Evolutionary conservation across 2,797 vertebrate genomes (phyloP).

Genomic region (Jordanella pulchra): DNA sequence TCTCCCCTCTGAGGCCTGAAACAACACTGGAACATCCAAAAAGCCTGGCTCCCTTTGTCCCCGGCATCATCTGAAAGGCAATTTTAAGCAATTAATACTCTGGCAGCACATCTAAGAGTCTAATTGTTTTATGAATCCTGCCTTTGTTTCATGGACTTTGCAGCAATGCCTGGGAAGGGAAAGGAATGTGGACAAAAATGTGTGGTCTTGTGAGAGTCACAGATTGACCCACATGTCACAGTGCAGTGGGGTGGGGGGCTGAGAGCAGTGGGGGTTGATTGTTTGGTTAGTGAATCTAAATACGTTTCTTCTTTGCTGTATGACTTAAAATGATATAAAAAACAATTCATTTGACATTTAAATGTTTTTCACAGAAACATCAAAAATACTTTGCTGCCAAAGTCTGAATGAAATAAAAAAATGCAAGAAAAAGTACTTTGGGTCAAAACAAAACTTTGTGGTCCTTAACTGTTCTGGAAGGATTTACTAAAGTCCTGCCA

Average conservation of each 20-base stretch:
- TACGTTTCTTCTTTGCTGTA: background rate
- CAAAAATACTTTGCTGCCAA: background rate
- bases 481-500: background rate
- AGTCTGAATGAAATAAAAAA: background rate
- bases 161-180: constrained; percentile 32
- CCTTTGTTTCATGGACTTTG: constrained; percentile 53
- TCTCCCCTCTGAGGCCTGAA: constrained; percentile 55
- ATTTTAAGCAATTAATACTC: constrained; percentile 60
- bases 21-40: constrained; percentile 69
- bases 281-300: background rate
- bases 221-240: constrained; percentile 46
- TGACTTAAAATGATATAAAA: background rate
- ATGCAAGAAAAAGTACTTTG: background rate
- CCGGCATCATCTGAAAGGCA: constrained; percentile 72
- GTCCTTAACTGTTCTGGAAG: background rate
- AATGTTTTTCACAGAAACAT: background rate
- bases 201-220: constrained; percentile 58
- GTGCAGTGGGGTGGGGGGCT: background rate
- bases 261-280: background rate
- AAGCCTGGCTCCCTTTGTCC: constrained; percentile 45
- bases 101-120: constrained; percentile 57
- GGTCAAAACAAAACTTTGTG: background rate
- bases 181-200: constrained; percentile 21
- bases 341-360: background rate
- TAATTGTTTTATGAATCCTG: constrained; percentile 55